Conservation (phyloP, 2,113 vertebrate genomes). For the Gasterosteus aculeatus region DNA sequence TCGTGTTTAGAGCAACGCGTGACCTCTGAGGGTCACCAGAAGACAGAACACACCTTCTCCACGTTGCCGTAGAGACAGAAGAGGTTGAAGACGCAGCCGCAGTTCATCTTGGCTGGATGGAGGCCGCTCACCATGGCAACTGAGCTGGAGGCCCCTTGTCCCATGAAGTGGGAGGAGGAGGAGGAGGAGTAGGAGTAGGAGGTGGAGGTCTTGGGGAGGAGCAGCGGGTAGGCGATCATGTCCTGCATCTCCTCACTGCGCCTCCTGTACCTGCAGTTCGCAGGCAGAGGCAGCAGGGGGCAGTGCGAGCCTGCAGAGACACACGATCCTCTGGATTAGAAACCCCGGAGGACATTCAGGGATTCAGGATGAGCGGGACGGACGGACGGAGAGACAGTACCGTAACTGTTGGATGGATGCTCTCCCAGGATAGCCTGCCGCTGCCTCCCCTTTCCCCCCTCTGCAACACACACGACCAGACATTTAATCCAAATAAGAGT, state of each 20-base stretch:
- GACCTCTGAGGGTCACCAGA: not conserved
- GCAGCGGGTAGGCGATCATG: slow-evolving; percentile 83
- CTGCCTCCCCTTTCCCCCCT: slow-evolving; percentile 89
- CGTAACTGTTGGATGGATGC: slow-evolving; percentile 92
- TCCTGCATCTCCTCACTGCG: slow-evolving; percentile 89
- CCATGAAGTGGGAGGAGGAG: slow-evolving; percentile 81
- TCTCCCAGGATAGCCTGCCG: slow-evolving; percentile 94
- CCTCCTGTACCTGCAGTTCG: slow-evolving; percentile 86
- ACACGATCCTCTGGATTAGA: not conserved
- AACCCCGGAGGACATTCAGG: not conserved
- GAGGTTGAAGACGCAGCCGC: slow-evolving; percentile 92
- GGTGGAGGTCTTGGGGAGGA: slow-evolving; percentile 83
- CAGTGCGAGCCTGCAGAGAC: slow-evolving; percentile 84
- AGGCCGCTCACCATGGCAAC: slow-evolving; percentile 95
- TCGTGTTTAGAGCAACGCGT: not conserved
- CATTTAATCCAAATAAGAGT: not conserved
- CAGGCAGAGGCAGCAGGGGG: slow-evolving; percentile 88
- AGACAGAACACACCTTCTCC: slow-evolving; percentile 84
- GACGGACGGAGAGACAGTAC: slow-evolving; percentile 64
- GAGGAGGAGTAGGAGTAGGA: slow-evolving; percentile 79
- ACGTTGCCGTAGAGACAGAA: slow-evolving; percentile 97
- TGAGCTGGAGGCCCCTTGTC: slow-evolving; percentile 83
- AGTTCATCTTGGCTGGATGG: slow-evolving; percentile 93
- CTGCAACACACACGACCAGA: slow-evolving; percentile 76
- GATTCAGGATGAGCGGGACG: not conserved